Base-by-base conservation (phyloP, 1,140 invertebrate species). In the Vanessa atalanta region DNA sequence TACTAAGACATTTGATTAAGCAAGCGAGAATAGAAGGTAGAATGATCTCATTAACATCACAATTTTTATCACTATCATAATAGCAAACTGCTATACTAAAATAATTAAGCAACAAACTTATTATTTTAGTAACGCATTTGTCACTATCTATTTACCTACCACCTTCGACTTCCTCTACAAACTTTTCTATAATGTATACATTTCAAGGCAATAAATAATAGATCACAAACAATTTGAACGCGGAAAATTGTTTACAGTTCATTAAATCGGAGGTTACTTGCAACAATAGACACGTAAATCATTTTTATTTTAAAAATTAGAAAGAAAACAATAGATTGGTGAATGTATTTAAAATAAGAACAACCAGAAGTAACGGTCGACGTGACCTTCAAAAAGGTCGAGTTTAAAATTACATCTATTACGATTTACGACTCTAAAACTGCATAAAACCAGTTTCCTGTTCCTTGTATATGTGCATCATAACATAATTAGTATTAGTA, bases 381-480 rank as follows among this genome's bases (percentile, higher is more conserved):
- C 48, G 48, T 66, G 74, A 75, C 82, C 80, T 82, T 73, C 60
- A 13, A 14, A 63, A 70, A 83, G 80, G 82, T 79, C 73, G 65
- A 67, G 37, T 48, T 31, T 31, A 51, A 47, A 70, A 70, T 70
- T 70, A 61, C 50, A 68, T 63, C 60, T 47, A 60, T 72, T 61
- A n/a, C 23, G 8, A 26, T 23, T 57, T 3, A 37, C 20, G 8
- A 57, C 8, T 55, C 8, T 11, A 23, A 13, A 13, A 26, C 20
- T 57, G 11, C 20, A 57, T 57, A 57, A 11, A 20, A 53, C n/a
- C 7, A 15, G n/a, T 53, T 53, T 53, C 50, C 50, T 53, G 50
- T 43, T 43, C 37, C 37, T 43, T 43, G 1, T 43, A 43, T 43
- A 43, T 11, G 37, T 43, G 9, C 37, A 43, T 43, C 37, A 43